Conservation (phyloP, 2,888 invertebrate species). For the Ephialtes manifestator region DNA sequence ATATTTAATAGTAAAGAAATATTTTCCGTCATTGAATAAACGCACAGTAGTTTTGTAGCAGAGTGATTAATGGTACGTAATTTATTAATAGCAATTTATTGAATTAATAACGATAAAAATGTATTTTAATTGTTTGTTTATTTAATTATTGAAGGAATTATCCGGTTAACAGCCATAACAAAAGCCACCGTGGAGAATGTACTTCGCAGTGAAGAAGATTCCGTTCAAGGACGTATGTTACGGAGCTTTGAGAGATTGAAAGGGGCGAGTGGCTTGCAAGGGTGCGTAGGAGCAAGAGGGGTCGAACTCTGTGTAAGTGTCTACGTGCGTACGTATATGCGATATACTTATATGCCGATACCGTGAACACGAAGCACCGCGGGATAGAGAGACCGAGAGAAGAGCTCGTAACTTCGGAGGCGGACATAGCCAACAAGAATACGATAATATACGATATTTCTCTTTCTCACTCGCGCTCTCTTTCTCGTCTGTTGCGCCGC, state of each 20-base stretch:
- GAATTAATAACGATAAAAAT: not conserved
- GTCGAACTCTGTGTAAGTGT: conserved; percentile 8
- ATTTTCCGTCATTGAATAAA: no score
- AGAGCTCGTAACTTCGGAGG: conserved; percentile 59
- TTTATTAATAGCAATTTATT: not conserved
- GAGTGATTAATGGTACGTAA: not conserved
- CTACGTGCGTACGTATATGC: conserved; percentile 16
- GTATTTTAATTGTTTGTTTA: not conserved
- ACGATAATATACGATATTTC: conserved; percentile 51
- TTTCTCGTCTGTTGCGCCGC: conserved; percentile 50
- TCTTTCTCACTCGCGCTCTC: conserved; percentile 40
- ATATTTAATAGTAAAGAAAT: no score
- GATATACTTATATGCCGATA: conserved; percentile 32
- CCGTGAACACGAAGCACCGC: conserved; percentile 48
- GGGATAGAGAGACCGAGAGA: conserved; percentile 52
- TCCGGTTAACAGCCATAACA: conserved; percentile 14
- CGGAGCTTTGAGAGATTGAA: conserved; percentile 26
- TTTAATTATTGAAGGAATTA: not conserved
- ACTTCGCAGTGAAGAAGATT: conserved; percentile 40
- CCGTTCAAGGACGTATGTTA: conserved; percentile 41
- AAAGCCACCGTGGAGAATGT: conserved; percentile 7
- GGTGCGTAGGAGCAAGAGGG: conserved; percentile 36
- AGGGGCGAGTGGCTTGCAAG: conserved; percentile 34
- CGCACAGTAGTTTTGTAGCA: no score
- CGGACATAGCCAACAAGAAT: conserved; percentile 59